phyloP scores from a whole-genome alignment of 2,888 invertebrate species.

The Drosophila anomalipes region DNA sequence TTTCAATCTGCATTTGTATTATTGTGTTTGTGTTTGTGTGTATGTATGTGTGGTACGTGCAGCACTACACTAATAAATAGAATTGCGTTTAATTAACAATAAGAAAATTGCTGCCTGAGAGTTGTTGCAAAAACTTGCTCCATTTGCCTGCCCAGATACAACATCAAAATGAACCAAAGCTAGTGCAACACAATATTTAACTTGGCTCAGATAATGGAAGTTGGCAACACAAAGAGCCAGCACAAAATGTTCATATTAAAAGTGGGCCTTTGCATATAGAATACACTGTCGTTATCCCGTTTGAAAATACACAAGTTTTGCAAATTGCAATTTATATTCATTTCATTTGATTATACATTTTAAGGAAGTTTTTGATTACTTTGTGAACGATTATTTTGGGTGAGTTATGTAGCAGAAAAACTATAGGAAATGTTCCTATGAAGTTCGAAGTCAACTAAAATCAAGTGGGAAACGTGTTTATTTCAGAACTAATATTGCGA shows the following conservation, averaged over 20 bases:
- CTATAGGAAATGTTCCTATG: background rate
- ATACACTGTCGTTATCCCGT: slow-evolving; percentile 16
- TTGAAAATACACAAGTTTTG: slow-evolving; percentile 13
- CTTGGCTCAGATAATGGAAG: slow-evolving; percentile 57
- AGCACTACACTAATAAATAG: slow-evolving; percentile 68
- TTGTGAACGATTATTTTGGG: background rate
- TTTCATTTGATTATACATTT: slow-evolving; percentile 41
- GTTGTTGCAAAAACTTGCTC: slow-evolving; percentile 65
- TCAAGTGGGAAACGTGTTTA: background rate
- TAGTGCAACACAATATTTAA: slow-evolving; percentile 50
- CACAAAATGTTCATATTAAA: slow-evolving; percentile 29
- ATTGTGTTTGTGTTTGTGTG: background rate
- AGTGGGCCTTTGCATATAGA: slow-evolving; percentile 25
- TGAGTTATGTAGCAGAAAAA: background rate
- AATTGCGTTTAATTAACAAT: slow-evolving; percentile 76
- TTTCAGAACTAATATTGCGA: background rate
- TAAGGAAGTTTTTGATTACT: slow-evolving; percentile 13
- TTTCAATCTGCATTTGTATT: slow-evolving; percentile 15
- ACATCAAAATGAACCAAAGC: background rate
- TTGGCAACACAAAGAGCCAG: slow-evolving; percentile 40
- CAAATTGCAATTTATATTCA: slow-evolving; percentile 57
- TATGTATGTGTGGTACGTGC: slow-evolving; percentile 23
- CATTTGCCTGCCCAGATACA: slow-evolving; percentile 38
- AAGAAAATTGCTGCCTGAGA: slow-evolving; percentile 65
- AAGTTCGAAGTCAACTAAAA: background rate